Conservation (phyloP, 2,888 invertebrate species). For the Cephus sareptanus region DNA sequence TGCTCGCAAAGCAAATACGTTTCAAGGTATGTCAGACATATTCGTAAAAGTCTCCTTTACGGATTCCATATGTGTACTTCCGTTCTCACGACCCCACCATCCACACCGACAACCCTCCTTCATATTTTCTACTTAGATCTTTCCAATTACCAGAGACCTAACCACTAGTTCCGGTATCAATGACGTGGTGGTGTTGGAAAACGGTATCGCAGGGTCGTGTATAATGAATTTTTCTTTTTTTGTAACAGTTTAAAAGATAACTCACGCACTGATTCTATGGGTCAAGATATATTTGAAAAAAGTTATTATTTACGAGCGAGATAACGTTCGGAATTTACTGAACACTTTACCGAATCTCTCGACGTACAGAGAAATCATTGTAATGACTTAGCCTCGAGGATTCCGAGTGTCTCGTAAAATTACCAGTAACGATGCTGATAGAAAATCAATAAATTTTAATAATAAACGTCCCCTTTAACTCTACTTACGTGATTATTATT, state of each 20-base stretch:
- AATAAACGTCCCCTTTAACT: neutral
- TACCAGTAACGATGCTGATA: neutral
- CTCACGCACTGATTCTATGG: neutral
- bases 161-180: neutral
- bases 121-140: neutral
- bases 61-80: neutral
- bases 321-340: neutral
- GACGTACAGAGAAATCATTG: neutral
- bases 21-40: conserved; percentile 33
- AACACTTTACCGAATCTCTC: neutral
- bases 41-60: neutral
- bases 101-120: conserved; percentile 8
- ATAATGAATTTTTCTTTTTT: neutral
- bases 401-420: neutral
- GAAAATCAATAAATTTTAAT: neutral
- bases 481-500: neutral
- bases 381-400: neutral
- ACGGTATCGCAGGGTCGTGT: neutral
- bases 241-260: neutral
- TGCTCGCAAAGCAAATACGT: conserved; percentile 44
- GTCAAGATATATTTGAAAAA: neutral
- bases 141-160: neutral
- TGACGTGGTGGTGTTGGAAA: neutral
- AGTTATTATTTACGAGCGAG: neutral
- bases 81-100: neutral